Conservation (phyloP, 1,140 invertebrate species). For the Pectinophora gossypiella region DNA sequence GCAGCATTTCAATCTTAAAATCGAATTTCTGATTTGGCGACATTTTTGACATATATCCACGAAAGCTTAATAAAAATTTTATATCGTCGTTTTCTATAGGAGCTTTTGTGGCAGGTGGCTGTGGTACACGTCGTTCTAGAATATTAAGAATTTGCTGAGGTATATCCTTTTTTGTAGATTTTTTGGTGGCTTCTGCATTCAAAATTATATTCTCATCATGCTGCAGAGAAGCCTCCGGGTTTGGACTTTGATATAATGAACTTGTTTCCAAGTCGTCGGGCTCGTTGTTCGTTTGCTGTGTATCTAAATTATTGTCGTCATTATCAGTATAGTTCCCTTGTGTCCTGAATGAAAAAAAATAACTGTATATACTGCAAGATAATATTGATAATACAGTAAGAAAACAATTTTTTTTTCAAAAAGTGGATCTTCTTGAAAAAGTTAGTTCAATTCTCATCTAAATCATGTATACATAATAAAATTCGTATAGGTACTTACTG, state of each 20-base stretch:
- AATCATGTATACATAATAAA: too few relatives aligned
- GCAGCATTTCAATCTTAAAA: constrained; percentile 12
- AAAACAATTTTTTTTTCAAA: too few relatives aligned
- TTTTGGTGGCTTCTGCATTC: constrained; percentile 4
- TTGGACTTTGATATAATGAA: constrained; percentile 9
- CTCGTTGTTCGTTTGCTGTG: constrained; percentile 5
- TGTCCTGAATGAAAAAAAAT: background rate
- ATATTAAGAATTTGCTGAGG: constrained; percentile 9
- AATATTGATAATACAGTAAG: too few relatives aligned
- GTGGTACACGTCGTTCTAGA: constrained; percentile 9
- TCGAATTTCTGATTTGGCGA: constrained; percentile 6
- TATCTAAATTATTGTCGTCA: constrained; percentile 4
- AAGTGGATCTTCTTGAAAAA: too few relatives aligned
- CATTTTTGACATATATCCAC: constrained; percentile 11
- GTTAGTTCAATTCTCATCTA: too few relatives aligned
- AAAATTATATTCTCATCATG: constrained; percentile 8
- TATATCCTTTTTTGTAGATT: constrained; percentile 6
- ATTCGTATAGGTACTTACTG: constrained; percentile 1
- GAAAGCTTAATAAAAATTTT: constrained; percentile 11
- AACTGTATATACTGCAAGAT: too few relatives aligned
- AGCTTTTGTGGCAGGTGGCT: background rate
- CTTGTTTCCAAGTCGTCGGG: constrained; percentile 7
- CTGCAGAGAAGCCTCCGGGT: constrained; percentile 8
- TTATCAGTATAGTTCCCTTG: constrained; percentile 6
- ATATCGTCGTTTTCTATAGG: constrained; percentile 12